phyloP scores from a whole-genome alignment of 2,113 vertebrate genomes.

The Chamaetylas fuelleborni region DNA sequence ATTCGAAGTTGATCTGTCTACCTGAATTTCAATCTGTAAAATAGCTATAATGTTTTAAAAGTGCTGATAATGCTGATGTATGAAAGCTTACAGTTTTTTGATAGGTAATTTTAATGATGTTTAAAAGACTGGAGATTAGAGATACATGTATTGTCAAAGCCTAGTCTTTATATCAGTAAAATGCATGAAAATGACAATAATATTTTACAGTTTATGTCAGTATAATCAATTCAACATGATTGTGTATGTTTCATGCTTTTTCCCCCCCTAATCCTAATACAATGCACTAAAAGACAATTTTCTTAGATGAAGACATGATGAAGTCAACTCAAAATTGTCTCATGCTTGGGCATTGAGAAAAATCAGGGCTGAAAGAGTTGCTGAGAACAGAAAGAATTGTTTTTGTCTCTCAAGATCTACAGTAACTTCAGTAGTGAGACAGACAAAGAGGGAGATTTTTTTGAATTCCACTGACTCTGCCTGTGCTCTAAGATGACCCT shows the following conservation, averaged over 20 bases:
- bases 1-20: neutral
- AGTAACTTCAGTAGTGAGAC: neutral
- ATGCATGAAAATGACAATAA: neutral
- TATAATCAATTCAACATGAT: neutral
- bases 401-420: neutral
- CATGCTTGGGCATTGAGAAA: neutral
- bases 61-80: neutral
- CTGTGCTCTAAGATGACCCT: neutral
- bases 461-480: neutral
- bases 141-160: neutral
- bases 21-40: neutral
- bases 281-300: neutral
- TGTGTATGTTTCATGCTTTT: neutral
- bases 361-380: neutral
- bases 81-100: neutral
- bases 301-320: neutral
- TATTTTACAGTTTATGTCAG: neutral
- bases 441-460: neutral
- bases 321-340: neutral
- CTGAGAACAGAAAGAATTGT: neutral
- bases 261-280: accelerated
- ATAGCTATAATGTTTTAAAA: neutral
- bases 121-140: neutral
- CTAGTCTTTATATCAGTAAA: neutral
- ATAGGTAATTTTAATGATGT: neutral